A percentile compares a stretch with the other conserved stretches of the same genome.
Conservation (phyloP, 2,797 vertebrate species). For the Synaphobranchus kaupii region DNA sequence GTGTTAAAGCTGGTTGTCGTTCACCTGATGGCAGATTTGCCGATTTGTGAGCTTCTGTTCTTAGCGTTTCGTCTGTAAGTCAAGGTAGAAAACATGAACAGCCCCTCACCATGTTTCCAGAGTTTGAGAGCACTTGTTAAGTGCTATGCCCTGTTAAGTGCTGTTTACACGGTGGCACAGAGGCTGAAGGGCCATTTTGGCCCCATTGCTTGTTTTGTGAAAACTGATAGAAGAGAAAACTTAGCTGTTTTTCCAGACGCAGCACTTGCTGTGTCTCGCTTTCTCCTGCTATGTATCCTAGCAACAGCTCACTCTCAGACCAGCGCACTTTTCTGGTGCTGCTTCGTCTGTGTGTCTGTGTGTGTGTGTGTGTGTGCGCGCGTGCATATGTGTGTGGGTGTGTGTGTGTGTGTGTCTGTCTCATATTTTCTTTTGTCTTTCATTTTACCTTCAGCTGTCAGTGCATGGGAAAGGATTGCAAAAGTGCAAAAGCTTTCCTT, state of each 20-base stretch:
- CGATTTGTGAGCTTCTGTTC: not conserved
- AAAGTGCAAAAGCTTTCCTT: not conserved
- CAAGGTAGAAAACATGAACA: not conserved
- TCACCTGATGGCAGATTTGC: not conserved
- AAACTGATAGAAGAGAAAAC: not conserved
- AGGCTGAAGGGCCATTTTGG: not conserved
- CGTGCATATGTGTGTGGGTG: slow-evolving; percentile 42
- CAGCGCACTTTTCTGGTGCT: not conserved
- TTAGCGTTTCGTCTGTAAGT: not conserved
- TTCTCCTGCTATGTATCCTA: slow-evolving; percentile 6
- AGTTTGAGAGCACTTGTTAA: not conserved
- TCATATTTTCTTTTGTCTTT: not conserved
- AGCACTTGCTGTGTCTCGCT: not conserved
- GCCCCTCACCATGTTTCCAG: not conserved
- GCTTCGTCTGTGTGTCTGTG: not conserved
- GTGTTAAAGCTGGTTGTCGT: not conserved
- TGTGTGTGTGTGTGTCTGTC: slow-evolving; percentile 8
- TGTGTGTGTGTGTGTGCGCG: not conserved
- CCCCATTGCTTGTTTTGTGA: no score
- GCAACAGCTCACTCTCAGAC: slow-evolving; percentile 20
- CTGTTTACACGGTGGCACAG: not conserved
- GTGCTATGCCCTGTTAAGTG: not conserved
- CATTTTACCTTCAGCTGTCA: not conserved
- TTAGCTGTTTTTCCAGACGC: not conserved
- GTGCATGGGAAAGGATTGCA: not conserved